A percentile compares a stretch with the other conserved stretches of the same genome.
phyloP scores from a whole-genome alignment of 2,888 invertebrate genomes.

The Limenitis camilla region DNA sequence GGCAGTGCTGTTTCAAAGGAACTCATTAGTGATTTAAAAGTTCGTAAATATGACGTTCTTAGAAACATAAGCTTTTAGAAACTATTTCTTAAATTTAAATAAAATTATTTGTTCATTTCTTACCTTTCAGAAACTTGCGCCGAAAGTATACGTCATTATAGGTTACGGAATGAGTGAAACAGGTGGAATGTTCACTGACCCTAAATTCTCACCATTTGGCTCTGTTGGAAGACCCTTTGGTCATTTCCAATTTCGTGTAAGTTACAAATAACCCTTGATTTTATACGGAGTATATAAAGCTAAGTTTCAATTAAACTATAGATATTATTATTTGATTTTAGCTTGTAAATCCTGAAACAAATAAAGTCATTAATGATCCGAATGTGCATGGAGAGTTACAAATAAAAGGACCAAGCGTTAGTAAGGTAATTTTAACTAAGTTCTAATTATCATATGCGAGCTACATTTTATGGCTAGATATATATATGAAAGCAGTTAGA shows the following conservation, averaged over 20 bases:
- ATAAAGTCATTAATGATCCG: constrained; percentile 39
- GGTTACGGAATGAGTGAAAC: constrained; percentile 14
- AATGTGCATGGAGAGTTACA: constrained; percentile 55
- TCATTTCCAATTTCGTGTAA: constrained; percentile 8
- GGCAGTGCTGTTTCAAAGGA: constrained; percentile 41
- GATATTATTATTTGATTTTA: too few species aligned
- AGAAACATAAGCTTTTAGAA: too few species aligned
- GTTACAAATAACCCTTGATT: too few species aligned
- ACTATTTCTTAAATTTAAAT: too few species aligned
- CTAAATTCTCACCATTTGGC: neutral
- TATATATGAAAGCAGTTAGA: too few species aligned
- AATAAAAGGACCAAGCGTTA: constrained; percentile 36
- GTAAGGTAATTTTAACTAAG: constrained; percentile 14
- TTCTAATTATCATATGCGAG: too few species aligned
- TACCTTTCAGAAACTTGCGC: constrained; percentile 12
- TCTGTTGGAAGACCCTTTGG: constrained; percentile 12
- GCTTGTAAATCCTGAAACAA: constrained; percentile 50
- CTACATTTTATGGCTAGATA: too few species aligned
- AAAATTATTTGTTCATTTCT: too few species aligned
- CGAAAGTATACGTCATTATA: constrained; percentile 6
- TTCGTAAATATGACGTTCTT: too few species aligned
- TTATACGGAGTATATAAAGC: too few species aligned
- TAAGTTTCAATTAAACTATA: too few species aligned
- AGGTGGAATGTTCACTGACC: constrained; percentile 3
- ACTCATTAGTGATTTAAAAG: constrained; percentile 39